These are phyloP conservation scores for Entomobrya proxima DNA, from an alignment of 2,888 invertebrate species.

Conservation along the genomic window DNA sequence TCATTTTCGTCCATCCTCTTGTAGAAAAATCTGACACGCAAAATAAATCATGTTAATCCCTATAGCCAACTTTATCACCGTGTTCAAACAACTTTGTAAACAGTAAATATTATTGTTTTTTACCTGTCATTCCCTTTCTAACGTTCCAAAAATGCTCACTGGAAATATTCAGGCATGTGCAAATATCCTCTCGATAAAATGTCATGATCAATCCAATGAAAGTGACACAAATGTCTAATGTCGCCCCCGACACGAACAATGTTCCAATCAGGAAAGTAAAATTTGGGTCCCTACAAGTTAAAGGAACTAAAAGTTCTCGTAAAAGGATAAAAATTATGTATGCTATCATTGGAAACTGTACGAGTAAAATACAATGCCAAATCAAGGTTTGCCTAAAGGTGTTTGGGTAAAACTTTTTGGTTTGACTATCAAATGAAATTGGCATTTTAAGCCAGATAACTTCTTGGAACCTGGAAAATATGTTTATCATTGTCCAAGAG, in stretches of 20 bases:
- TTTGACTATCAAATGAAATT: neutral
- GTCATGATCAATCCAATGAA: neutral
- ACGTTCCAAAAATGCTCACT: neutral
- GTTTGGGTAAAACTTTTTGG: neutral
- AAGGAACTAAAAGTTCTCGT: neutral
- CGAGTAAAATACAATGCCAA: neutral
- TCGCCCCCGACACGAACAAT: neutral
- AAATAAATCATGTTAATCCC: neutral
- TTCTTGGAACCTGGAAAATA: neutral
- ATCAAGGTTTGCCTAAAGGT: neutral
- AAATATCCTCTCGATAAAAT: neutral
- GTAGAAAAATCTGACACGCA: neutral
- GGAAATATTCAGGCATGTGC: neutral
- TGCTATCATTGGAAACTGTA: conserved; percentile 7
- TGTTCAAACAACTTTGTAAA: neutral
- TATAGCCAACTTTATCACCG: neutral
- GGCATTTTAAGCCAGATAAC: neutral
- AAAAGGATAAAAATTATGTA: neutral
- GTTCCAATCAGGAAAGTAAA: neutral
- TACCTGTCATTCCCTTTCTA: neutral
- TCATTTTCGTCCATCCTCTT: neutral
- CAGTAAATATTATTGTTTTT: too few relatives aligned
- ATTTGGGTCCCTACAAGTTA: neutral
- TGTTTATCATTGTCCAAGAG: neutral
- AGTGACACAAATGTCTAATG: neutral